Percentiles rank a stretch among this genome's conserved stretches.
These are phyloP conservation scores for Melieria omissa DNA, from an alignment of 2,888 invertebrate species.

Conservation along the genomic window DNA sequence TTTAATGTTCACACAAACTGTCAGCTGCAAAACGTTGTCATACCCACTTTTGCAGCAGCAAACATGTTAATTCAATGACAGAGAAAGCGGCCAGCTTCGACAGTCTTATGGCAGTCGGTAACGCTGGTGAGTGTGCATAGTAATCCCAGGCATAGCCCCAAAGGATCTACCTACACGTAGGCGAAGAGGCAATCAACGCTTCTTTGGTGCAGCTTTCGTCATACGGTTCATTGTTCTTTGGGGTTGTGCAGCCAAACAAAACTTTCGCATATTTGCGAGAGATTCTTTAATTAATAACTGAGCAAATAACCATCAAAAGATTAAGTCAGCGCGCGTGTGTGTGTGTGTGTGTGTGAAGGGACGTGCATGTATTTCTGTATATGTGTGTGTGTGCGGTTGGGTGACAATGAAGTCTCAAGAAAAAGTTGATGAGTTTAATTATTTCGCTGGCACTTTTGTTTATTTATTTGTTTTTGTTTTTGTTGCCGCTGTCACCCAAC, in stretches of 20 bases:
- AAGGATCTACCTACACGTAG: background rate
- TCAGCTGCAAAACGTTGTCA: too few relatives aligned
- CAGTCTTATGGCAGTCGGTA: too few relatives aligned
- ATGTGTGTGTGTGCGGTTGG: constrained; percentile 33
- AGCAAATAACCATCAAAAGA: constrained; percentile 60
- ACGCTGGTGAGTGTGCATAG: background rate
- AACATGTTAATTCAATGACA: too few relatives aligned
- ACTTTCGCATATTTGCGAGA: constrained; percentile 59
- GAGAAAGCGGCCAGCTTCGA: too few relatives aligned
- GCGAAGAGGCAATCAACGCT: constrained; percentile 17
- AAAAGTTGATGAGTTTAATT: constrained; percentile 63
- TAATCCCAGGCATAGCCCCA: constrained; percentile 12
- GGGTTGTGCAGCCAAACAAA: constrained; percentile 37
- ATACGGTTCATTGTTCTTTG: constrained; percentile 47
- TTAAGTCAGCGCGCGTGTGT: constrained; percentile 50
- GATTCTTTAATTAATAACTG: constrained; percentile 65
- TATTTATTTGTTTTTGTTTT: constrained; percentile 28
- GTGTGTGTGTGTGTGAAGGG: constrained; percentile 29
- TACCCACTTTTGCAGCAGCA: too few relatives aligned
- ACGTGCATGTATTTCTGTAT: constrained; percentile 28
- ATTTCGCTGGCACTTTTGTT: constrained; percentile 57
- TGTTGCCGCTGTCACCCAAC: background rate
- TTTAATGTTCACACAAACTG: too few relatives aligned
- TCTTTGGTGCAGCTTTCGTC: constrained; percentile 36
- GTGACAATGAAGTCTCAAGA: constrained; percentile 43